phyloP scores from a whole-genome alignment of 1,140 invertebrate genomes.

The Drosophila murphyi region DNA sequence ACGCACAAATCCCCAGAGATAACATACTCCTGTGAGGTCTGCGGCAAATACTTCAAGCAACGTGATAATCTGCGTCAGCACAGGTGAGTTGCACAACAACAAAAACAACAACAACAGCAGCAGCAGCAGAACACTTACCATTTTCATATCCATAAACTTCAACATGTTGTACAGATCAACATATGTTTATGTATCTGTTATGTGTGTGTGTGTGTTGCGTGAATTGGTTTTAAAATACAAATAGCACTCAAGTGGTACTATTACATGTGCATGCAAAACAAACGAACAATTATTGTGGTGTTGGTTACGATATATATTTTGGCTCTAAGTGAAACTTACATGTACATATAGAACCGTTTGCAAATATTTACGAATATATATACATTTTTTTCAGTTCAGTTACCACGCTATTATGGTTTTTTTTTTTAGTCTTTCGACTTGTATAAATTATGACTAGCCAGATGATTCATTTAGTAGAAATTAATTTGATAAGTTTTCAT shows the following conservation, averaged over 20 bases:
- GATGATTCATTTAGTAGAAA: not conserved
- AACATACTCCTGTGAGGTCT: slow-evolving; percentile 99
- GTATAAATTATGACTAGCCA: not conserved
- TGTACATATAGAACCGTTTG: not conserved
- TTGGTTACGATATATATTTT: slow-evolving; percentile 12
- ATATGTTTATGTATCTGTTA: not conserved
- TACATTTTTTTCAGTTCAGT: no score
- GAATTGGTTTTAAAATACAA: not conserved
- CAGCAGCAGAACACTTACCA: not conserved
- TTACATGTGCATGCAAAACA: slow-evolving; percentile 21
- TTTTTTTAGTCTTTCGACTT: not conserved
- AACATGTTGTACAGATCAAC: not conserved
- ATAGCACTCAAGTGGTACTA: not conserved
- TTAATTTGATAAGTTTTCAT: slow-evolving; percentile 19
- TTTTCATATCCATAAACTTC: not conserved
- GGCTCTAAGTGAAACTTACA: not conserved
- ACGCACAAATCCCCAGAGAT: slow-evolving; percentile 98
- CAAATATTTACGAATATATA: no score
- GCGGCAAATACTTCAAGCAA: slow-evolving; percentile 98
- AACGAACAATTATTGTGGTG: slow-evolving; percentile 14
- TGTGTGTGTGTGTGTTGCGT: not conserved
- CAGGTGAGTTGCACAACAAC: slow-evolving; percentile 88
- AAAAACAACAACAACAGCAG: not conserved
- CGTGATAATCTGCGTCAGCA: slow-evolving; percentile 98
- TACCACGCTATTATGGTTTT: no score